Base-by-base conservation (phyloP, 2,888 invertebrate species). In the Cristatella mucedo region DNA sequence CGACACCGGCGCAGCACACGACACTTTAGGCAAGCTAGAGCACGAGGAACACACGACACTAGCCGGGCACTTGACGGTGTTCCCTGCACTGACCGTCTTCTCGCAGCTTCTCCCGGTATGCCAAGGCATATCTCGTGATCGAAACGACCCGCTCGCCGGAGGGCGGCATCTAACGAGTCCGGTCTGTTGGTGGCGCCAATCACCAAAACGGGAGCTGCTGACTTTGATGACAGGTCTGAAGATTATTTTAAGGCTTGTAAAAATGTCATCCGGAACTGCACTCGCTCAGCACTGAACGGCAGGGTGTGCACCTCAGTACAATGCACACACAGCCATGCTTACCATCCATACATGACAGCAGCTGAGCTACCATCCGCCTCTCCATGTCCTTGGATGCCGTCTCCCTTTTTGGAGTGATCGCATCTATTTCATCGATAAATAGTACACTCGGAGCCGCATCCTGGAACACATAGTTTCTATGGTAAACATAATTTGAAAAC, bases 341-440 rank as follows among this genome's bases (percentile, higher is more conserved):
- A 76, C 80, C 80, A 70, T 97, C 93, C 56, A 97, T 71, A 53
- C 85, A 85, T 11, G 80, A 76, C 24, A 89, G 69, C 41, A 97
- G 66, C 65, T 95, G 93, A 1, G 91, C 78, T 5, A 95, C 91
- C 66, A 97, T 85, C 45, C 95, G 71, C 46, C 82, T 75, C 60
- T 95, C 91, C 93, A 95, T 95, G 56, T 89, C 91, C 60, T 82
- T 80, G 54, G 84, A 82, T 2, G 86, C 86, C 53, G 78, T 78
- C 41, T 85, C 78, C 56, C 89, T 72, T 60, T 86, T 84, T 4
- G 82, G 82, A 22, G 86, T 83, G 33, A 97, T 80, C n/a, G 86
- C 78, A 70, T 97, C 95, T 44, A 97, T 83, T 70, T 95, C 91
- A 68, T 97, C 95, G 46, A 97, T 78, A 57, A 93, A 89, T 29